Base-by-base conservation (phyloP, 2,113 vertebrate species). In the Ophiodon elongatus region DNA sequence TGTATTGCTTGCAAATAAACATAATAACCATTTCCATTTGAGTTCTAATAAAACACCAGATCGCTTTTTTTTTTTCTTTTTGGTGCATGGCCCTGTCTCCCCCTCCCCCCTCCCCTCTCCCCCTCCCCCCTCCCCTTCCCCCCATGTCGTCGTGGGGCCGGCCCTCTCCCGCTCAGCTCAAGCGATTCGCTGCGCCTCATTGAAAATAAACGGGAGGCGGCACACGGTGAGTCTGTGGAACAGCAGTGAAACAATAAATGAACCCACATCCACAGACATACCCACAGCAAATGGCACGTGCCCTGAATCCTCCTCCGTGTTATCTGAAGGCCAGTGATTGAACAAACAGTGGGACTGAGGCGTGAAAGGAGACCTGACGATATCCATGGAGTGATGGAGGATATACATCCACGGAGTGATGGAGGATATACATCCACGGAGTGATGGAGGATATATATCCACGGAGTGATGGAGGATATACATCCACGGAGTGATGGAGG, bases 1-100 rank as follows among this genome's bases (percentile, higher is more conserved):
- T 88, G 73, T 85, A 74, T 56, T 50, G 57, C 66, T 81, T 81
- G 63, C 68, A 70, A 91, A 89, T 88, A 82, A 92, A 92, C 7
- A 45, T 0, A 50, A 56, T 56, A 62, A 71, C 39, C 6, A 23
- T 78, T 73, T 74, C 63, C 62, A 23, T 64, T 11, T 27, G 2
- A 73, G 19, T 66, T 45, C 21, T 71, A 7, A 10, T 27, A 68
- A 14, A 64, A 17, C 50, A 41, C 6, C 6, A 56, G 4, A 14
- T 77, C 1, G 6, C 52, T 35, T 59, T 57, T 17, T 47, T 27
- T 60, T 64, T 19, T 47, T n/a, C n/a, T n/a, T n/a, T n/a, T n/a
- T n/a, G n/a, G n/a, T n/a, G n/a, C n/a, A n/a, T n/a, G n/a, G n/a
- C n/a, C n/a, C n/a, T n/a, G n/a, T n/a, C n/a, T n/a, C n/a, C n/a